Conservation (phyloP, 2,797 vertebrate genomes). For the Columba guinea region DNA sequence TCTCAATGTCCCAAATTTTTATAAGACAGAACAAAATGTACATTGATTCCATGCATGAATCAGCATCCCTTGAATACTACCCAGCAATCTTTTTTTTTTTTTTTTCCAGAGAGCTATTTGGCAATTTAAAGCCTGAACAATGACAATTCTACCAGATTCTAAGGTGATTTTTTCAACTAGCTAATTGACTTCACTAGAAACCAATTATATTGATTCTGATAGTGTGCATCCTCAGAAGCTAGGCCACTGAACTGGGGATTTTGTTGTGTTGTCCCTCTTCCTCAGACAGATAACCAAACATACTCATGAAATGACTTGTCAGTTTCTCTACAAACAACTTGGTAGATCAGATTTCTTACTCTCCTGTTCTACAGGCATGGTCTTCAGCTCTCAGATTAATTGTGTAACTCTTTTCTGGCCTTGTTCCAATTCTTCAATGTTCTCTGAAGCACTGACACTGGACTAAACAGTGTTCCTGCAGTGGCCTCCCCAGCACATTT, state of each 20-base stretch:
- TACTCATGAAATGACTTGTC: background rate
- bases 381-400: no score
- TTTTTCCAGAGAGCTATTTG: background rate
- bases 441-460: no score
- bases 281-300: background rate
- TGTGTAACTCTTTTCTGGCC: no score
- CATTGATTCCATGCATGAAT: background rate
- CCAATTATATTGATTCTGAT: background rate
- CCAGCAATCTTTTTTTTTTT: background rate
- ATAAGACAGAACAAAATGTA: background rate
- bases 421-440: no score
- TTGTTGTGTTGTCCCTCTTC: background rate
- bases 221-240: background rate
- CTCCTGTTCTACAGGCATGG: no score
- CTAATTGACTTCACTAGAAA: background rate
- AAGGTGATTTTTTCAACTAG: background rate
- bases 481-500: no score
- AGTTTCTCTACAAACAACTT: no score
- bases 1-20: background rate
- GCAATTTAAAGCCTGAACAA: background rate
- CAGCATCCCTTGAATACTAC: background rate
- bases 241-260: background rate
- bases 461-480: no score
- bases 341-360: no score
- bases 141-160: background rate